Conservation (phyloP, 2,888 invertebrate species). For the Tinea pellionella region DNA sequence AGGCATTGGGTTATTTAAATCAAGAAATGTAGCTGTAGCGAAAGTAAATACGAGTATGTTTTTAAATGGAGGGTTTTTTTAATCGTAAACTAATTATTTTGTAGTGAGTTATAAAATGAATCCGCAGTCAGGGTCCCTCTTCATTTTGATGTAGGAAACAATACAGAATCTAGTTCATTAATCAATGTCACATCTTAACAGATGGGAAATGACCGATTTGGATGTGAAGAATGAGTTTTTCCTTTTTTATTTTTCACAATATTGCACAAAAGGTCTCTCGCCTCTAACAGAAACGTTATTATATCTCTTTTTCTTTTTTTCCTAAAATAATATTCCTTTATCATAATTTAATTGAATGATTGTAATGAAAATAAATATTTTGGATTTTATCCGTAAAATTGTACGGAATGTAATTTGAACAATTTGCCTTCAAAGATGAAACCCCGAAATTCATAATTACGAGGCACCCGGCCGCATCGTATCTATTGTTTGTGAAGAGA, state of each 20-base stretch:
- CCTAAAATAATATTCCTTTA: not conserved
- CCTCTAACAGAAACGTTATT: not conserved
- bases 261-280: not conserved
- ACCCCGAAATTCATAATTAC: slow-evolving; percentile 6
- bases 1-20: not conserved
- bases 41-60: too few relatives aligned
- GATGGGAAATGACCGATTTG: slow-evolving; percentile 39
- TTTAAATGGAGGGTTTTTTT: not conserved
- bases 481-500: slow-evolving; percentile 43
- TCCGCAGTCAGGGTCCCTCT: slow-evolving; percentile 4
- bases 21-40: not conserved
- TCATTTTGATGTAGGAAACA: slow-evolving; percentile 33
- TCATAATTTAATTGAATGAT: not conserved
- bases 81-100: not conserved
- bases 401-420: slow-evolving; percentile 12
- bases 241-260: slow-evolving; percentile 8
- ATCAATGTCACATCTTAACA: slow-evolving; percentile 40
- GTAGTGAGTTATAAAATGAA: not conserved
- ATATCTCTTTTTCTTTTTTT: not conserved
- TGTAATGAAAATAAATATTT: not conserved
- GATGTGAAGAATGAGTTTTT: slow-evolving; percentile 20
- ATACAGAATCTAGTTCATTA: slow-evolving; percentile 36
- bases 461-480: not conserved
- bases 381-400: slow-evolving; percentile 1
- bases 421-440: slow-evolving; percentile 12